Conservation (phyloP, 2,888 invertebrate species). For the Limnephilus marmoratus region DNA sequence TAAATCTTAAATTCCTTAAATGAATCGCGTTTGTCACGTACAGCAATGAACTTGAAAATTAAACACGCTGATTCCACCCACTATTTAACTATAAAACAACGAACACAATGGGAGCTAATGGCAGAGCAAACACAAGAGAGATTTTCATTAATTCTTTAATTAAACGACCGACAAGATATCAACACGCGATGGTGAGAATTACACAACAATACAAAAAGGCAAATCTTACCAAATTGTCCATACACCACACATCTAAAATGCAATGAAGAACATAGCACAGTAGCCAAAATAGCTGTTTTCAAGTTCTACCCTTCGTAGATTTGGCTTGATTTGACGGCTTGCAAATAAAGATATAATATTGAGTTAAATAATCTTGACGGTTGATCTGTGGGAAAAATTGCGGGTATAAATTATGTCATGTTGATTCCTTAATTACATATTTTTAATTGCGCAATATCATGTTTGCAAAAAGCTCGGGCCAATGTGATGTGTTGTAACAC, state of each 20-base stretch:
- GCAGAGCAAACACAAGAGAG: slow-evolving; percentile 2
- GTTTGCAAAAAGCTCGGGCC: neutral
- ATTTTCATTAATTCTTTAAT: neutral
- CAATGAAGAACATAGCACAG: neutral
- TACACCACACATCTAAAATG: neutral
- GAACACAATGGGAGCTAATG: neutral
- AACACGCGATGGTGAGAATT: neutral
- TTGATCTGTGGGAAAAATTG: neutral
- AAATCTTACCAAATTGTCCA: neutral
- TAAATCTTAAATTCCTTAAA: neutral
- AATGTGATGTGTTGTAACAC: neutral
- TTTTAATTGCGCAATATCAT: neutral
- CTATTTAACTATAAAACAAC: neutral
- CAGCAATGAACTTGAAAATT: neutral
- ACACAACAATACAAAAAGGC: neutral
- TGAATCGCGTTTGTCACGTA: neutral
- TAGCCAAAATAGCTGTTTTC: neutral
- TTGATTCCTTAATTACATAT: neutral
- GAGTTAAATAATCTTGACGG: neutral
- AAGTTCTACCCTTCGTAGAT: neutral
- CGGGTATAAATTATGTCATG: neutral
- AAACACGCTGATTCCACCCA: neutral
- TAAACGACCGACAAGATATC: neutral
- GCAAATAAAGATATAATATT: neutral
- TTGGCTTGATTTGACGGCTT: neutral